phyloP scores from a whole-genome alignment of 92 coral and sea anemone genomes.

The Epizoanthus scotinus region DNA sequence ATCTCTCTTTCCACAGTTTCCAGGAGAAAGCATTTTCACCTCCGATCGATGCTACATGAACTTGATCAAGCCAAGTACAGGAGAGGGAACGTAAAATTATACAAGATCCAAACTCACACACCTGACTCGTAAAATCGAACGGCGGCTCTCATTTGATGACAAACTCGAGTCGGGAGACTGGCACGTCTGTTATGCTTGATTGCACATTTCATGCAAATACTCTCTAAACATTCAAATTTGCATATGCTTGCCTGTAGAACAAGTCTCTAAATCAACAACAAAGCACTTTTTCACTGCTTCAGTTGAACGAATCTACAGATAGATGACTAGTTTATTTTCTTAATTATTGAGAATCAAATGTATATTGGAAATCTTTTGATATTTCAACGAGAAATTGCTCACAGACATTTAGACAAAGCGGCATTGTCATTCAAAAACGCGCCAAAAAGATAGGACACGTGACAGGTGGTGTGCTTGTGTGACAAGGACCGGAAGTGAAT shows the following conservation, averaged over 20 bases:
- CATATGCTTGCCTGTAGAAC: constrained; percentile 54
- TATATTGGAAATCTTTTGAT: background rate
- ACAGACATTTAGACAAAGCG: constrained; percentile 31
- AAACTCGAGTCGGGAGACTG: constrained; percentile 40
- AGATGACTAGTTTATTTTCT: background rate
- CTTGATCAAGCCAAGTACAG: background rate
- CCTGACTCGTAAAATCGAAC: constrained; percentile 18
- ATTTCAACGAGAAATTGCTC: constrained; percentile 6
- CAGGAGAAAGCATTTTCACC: constrained; percentile 24
- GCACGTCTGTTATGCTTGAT: constrained; percentile 74
- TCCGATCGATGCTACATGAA: constrained; percentile 27
- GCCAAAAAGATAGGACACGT: constrained; percentile 37
- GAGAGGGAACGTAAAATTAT: background rate
- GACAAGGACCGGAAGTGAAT: constrained; percentile 31
- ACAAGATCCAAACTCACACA: background rate
- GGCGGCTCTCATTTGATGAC: constrained; percentile 39
- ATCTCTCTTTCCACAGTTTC: constrained; percentile 56
- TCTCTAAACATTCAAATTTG: constrained; percentile 65
- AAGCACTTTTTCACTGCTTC: background rate
- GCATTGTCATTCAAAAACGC: constrained; percentile 24
- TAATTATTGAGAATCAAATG: background rate
- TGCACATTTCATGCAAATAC: constrained; percentile 93
- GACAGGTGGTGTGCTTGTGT: constrained; percentile 22
- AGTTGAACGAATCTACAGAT: background rate
- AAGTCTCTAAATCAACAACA: background rate